Conservation (phyloP, 23 tunicate genomes). For the Aplidium turbinatum region DNA sequence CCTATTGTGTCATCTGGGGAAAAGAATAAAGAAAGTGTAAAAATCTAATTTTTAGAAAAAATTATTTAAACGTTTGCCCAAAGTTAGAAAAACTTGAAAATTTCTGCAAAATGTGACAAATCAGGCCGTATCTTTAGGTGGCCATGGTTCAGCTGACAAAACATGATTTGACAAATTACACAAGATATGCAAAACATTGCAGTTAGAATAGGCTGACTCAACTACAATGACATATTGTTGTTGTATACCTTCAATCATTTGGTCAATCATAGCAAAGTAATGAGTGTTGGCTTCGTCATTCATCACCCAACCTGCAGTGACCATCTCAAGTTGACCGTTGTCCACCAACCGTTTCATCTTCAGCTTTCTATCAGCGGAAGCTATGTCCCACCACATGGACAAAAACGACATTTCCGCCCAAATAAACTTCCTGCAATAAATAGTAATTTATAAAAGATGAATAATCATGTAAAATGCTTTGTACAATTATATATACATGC, state of each 20-base stretch:
- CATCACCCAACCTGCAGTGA: constrained; percentile 99
- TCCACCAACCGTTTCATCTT: constrained; percentile 53
- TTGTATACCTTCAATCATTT: constrained; percentile 93
- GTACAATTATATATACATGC: not conserved
- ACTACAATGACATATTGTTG: no score
- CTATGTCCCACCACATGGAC: constrained; percentile 94
- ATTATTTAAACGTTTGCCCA: no score
- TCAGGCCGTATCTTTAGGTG: no score
- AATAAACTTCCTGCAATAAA: constrained; percentile 68
- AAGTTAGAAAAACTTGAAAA: no score
- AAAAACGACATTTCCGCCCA: constrained; percentile 98
- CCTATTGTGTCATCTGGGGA: no score
- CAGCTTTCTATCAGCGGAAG: constrained; percentile 49
- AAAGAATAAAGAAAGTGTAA: no score
- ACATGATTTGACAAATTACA: no score
- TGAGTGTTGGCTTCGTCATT: constrained; percentile 99
- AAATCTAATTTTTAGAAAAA: no score
- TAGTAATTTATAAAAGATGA: not conserved
- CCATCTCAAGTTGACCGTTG: constrained; percentile 91
- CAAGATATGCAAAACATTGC: no score
- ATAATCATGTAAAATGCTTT: not conserved
- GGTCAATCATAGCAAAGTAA: constrained; percentile 98
- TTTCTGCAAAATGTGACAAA: no score
- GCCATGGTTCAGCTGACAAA: no score
- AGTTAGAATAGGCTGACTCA: no score